A percentile compares a stretch with the other conserved stretches of the same genome.
These are phyloP conservation scores for Carollia perspicillata DNA, from an alignment of 2,113 vertebrate species.

Conservation along the genomic window DNA sequence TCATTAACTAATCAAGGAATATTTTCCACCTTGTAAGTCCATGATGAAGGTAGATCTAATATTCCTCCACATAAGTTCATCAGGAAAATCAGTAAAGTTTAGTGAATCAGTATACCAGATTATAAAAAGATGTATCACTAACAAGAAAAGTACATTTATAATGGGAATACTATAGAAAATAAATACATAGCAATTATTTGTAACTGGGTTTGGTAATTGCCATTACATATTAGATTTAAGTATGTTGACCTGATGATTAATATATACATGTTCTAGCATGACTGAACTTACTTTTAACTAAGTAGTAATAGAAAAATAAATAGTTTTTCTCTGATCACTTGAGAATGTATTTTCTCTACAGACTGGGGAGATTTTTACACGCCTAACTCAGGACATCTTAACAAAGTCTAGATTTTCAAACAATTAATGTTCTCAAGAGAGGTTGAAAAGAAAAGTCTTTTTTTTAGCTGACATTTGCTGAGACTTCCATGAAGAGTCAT, in stretches of 20 bases:
- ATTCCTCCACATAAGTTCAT: not conserved
- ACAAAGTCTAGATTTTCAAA: not conserved
- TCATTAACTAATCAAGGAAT: not conserved
- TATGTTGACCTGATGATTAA: not conserved
- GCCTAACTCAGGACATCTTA: not conserved
- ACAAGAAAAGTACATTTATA: not conserved
- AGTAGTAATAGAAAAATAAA: not conserved
- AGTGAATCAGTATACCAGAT: not conserved
- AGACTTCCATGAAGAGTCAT: not conserved
- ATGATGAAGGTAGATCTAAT: not conserved
- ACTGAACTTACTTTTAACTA: not conserved
- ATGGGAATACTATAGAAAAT: not conserved
- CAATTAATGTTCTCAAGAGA: not conserved
- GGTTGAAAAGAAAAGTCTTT: not conserved
- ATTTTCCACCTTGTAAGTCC: not conserved
- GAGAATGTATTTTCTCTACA: not conserved
- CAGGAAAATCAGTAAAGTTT: not conserved
- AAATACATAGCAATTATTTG: not conserved
- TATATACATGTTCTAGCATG: not conserved
- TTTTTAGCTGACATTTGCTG: not conserved
- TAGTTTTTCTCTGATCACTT: not conserved
- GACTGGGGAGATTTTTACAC: not conserved
- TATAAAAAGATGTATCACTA: not conserved
- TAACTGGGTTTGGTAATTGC: not conserved
- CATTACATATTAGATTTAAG: no score